Conservation (phyloP, 2,113 vertebrate species). For the Solea solea region DNA sequence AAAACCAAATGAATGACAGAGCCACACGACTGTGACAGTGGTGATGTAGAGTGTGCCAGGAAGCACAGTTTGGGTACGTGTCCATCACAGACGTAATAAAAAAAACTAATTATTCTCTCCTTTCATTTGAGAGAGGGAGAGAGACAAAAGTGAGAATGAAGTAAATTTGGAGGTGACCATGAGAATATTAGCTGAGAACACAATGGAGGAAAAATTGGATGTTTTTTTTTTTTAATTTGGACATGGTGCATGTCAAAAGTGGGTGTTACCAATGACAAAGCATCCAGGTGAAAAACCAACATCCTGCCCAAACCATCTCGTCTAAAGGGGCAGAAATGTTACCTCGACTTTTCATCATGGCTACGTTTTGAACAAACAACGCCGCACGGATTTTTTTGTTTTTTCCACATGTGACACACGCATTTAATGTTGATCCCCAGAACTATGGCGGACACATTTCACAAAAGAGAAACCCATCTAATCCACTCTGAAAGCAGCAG, state of each 20-base stretch:
- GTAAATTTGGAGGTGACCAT: no score
- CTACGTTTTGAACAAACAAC: background rate
- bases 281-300: constrained; percentile 10
- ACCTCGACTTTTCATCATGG: constrained; percentile 3
- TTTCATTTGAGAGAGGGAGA: no score
- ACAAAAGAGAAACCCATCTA: background rate
- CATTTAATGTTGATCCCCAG: constrained; percentile 5
- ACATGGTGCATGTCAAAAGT: background rate
- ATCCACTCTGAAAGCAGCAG: constrained; percentile 46
- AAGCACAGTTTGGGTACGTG: no score
- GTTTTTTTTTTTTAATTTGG: no score
- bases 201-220: no score
- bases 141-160: no score
- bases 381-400: background rate
- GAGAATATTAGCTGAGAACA: no score
- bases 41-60: no score
- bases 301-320: background rate
- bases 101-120: no score
- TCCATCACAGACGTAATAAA: no score
- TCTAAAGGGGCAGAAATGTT: background rate
- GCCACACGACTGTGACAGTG: no score
- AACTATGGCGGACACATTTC: background rate
- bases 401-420: background rate
- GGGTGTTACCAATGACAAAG: constrained; percentile 16
- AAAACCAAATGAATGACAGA: no score